phyloP scores from a whole-genome alignment of 2,888 invertebrate species.

The Nemoura dubitans region DNA sequence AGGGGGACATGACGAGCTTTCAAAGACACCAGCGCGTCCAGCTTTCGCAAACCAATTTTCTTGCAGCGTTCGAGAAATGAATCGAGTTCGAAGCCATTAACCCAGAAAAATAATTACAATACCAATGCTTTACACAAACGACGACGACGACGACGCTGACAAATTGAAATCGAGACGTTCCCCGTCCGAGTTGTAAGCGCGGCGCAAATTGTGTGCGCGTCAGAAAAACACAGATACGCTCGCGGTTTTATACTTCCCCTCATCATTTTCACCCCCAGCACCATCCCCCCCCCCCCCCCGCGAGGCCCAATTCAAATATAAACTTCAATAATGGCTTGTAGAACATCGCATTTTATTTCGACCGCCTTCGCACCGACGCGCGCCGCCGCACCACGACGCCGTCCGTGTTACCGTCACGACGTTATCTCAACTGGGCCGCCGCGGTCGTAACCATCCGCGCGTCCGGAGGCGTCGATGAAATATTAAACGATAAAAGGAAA shows the following conservation, averaged over 20 bases:
- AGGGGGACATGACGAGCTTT: too few relatives aligned
- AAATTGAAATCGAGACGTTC: neutral
- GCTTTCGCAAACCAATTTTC: neutral
- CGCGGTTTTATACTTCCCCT: neutral
- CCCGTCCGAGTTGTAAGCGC: neutral
- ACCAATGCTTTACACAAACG: neutral
- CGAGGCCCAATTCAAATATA: neutral
- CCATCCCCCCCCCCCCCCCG: too few relatives aligned
- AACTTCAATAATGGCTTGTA: slow-evolving; percentile 30
- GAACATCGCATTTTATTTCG: neutral
- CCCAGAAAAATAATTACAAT: slow-evolving; percentile 12
- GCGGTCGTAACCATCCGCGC: neutral
- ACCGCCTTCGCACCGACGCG: neutral
- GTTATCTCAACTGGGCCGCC: neutral
- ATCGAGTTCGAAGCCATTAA: neutral
- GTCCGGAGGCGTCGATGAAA: neutral
- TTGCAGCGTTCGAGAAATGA: neutral
- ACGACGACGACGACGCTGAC: neutral
- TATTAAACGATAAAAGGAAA: slow-evolving; percentile 4
- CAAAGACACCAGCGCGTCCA: neutral
- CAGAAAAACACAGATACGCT: neutral
- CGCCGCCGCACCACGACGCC: neutral
- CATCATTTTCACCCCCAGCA: neutral
- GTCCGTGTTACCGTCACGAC: neutral
- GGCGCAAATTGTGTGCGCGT: neutral